Evolutionary conservation across 1,140 invertebrate species (phyloP), one percentile per base, ranked within the genome.

Genomic region (Nymphalis io): DNA sequence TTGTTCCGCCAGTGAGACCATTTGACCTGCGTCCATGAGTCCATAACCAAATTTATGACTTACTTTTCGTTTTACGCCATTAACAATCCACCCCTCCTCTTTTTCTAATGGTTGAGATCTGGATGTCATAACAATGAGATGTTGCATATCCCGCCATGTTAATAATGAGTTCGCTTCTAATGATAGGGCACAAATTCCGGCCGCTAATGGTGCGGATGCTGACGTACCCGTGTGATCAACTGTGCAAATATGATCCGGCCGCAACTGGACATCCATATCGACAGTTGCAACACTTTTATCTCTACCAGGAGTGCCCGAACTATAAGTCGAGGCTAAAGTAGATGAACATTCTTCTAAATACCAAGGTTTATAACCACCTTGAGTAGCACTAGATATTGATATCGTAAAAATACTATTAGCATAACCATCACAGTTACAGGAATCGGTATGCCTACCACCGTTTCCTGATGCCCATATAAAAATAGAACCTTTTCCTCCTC

Each of bases 391-490:
- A 23, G 97, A 98, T 80, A 99, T 98, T 53, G 98, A 98, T 53
- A 99, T 92, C 0, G 98, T 99, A 91, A 99, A 99, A 83, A 99
- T 99, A 74, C 97, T 98, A 85, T 99, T 99, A 12, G 98, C 99
- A 89, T 99, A 99, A 3, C 98, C 98, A 89, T 99, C 99, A 93
- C 98, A 99, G 91, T 99, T 99, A 87, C 99, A 99, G 0, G 97
- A 98, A 82, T 99, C 99, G 2, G 96, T 96, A 82, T 98, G 95
- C 62, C 97, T 94, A 8, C 98, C 98, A 16, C 98, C 99, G 88
- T 99, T 99, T 21, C 98, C 98, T 3, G 98, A 98, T 1, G 99
- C 98, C 98, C 98, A 99, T n/a, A 99, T 98, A 92, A 99, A 99
- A 79, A 99, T 99, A 20, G 97, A 98, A 23, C 98, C 98, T 90